These are phyloP conservation scores for Helogale parvula DNA, from an alignment of 2,113 vertebrate species.

Conservation along the genomic window DNA sequence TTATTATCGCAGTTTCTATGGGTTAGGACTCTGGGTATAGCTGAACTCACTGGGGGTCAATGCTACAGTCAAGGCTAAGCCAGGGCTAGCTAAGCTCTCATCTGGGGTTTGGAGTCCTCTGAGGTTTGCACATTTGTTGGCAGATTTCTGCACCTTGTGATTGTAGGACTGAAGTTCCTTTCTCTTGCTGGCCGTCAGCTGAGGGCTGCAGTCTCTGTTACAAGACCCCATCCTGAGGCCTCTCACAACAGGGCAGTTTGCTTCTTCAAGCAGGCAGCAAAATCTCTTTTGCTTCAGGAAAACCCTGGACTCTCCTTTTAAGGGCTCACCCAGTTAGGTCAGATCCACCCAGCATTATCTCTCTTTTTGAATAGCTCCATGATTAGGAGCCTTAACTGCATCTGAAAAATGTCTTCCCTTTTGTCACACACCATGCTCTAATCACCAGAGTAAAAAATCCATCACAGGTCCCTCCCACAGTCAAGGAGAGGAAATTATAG, in stretches of 20 bases:
- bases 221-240: background rate
- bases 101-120: background rate
- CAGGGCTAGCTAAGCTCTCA: background rate
- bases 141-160: background rate
- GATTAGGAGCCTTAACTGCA: conserved; percentile 4
- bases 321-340: background rate
- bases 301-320: background rate
- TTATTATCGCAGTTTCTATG: background rate
- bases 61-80: background rate
- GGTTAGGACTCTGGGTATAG: background rate
- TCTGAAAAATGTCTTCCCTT: background rate
- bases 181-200: background rate
- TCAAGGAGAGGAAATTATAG: background rate
- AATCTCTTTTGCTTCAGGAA: background rate
- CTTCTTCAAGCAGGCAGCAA: background rate
- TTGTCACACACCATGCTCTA: background rate
- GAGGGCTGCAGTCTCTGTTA: background rate
- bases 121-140: background rate
- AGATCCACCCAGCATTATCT: background rate
- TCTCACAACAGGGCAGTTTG: background rate
- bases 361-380: background rate
- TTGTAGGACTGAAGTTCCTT: background rate
- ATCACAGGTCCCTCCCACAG: background rate
- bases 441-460: background rate
- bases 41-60: background rate